Evolutionary conservation across 1,140 invertebrate species (phyloP).

Genomic region (Nasonia vitripennis): DNA sequence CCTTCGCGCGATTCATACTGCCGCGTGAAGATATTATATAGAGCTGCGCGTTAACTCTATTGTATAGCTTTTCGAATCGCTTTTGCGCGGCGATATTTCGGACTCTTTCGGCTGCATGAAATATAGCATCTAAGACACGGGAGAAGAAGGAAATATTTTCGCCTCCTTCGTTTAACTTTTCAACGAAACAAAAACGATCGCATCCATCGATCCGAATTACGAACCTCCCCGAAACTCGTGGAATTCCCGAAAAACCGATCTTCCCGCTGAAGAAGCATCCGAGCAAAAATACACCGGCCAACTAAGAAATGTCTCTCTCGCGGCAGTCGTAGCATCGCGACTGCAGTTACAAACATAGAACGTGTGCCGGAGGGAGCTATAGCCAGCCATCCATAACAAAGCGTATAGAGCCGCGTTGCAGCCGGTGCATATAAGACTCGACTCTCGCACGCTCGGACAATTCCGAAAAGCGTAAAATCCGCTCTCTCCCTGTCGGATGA

Average conservation of each 20-base stretch:
- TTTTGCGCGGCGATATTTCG: background rate
- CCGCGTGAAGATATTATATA: background rate
- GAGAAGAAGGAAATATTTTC: background rate
- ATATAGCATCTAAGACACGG: background rate
- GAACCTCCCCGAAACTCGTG: too few relatives aligned
- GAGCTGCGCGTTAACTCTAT: background rate
- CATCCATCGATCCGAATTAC: too few relatives aligned
- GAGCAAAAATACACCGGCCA: background rate
- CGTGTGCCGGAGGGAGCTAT: background rate
- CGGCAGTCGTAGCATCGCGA: background rate
- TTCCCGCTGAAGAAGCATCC: background rate
- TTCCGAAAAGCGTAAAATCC: slow-evolving; percentile 38
- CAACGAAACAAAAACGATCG: too few relatives aligned
- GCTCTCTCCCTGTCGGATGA: slow-evolving; percentile 2
- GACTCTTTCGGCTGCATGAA: background rate
- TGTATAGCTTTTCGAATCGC: background rate
- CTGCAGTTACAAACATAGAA: slow-evolving; percentile 24
- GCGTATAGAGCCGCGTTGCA: background rate
- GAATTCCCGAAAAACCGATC: too few relatives aligned
- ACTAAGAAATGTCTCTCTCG: background rate
- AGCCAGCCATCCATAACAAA: background rate
- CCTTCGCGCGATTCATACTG: background rate
- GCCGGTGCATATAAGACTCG: background rate
- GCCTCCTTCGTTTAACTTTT: too few relatives aligned
- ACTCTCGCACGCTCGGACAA: background rate